These are phyloP conservation scores for Temnothorax rugatulus DNA, from an alignment of 2,888 invertebrate genomes.

Conservation along the genomic window DNA sequence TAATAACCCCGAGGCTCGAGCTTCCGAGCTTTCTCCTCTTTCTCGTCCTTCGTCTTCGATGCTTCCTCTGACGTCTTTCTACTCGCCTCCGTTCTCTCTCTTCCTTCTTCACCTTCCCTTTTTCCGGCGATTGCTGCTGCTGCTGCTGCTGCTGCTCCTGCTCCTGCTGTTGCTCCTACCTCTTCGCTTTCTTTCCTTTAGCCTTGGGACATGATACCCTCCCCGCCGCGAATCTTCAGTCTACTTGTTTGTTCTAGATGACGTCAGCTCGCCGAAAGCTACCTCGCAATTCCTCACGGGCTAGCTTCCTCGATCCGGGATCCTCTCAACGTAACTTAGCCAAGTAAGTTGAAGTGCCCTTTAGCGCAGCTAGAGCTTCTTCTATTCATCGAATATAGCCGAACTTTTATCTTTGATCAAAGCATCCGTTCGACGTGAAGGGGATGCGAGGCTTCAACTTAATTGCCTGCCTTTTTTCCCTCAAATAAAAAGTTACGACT, in stretches of 20 bases:
- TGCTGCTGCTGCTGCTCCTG: neutral
- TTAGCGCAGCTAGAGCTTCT: conserved; percentile 62
- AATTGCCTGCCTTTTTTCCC: conserved; percentile 1
- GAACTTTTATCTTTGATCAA: conserved; percentile 52
- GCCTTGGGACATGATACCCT: conserved; percentile 65
- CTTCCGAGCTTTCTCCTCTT: conserved; percentile 13
- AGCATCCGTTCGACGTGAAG: neutral
- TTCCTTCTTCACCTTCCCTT: neutral
- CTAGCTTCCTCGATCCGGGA: conserved; percentile 33
- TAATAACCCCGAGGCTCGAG: conserved; percentile 49
- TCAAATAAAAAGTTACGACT: conserved; percentile 23
- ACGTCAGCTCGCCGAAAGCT: conserved; percentile 69
- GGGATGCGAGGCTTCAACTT: conserved; percentile 4
- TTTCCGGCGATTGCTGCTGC: neutral
- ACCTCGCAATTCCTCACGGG: conserved; percentile 59
- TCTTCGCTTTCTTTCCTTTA: conserved; percentile 46
- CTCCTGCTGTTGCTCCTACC: neutral
- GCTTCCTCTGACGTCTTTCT: conserved; percentile 28
- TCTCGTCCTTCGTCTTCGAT: conserved; percentile 25
- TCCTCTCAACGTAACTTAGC: conserved; percentile 34
- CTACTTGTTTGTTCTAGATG: conserved; percentile 70
- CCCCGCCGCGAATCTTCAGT: conserved; percentile 58
- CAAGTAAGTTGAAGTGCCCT: conserved; percentile 54
- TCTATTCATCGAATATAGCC: conserved; percentile 45
- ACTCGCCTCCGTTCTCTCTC: neutral